Evolutionary conservation across 2,113 vertebrate genomes (phyloP).

Genomic region (Grantiella picta): DNA sequence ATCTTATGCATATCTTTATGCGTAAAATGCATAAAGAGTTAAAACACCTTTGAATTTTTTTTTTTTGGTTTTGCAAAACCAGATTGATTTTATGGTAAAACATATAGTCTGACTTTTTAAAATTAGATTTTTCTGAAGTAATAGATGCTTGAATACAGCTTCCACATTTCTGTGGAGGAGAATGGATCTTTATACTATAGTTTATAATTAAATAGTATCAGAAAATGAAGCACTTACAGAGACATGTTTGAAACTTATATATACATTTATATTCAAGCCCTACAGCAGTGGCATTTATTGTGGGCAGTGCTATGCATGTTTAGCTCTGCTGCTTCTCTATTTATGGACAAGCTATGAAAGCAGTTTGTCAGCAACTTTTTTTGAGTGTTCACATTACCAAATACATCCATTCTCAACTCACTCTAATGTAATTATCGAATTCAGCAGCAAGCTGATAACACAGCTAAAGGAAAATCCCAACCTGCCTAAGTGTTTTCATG

Average conservation of each 20-base stretch:
- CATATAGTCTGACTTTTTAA: background rate
- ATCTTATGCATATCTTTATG: too few relatives aligned
- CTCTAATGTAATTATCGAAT: background rate
- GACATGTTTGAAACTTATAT: background rate
- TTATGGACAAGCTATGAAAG: constrained; percentile 48
- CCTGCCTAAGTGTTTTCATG: constrained; percentile 40
- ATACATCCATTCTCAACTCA: constrained; percentile 14
- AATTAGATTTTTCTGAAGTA: background rate
- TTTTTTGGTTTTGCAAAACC: background rate
- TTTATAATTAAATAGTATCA: background rate
- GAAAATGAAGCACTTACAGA: background rate
- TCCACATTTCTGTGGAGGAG: background rate
- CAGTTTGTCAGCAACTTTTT: constrained; percentile 37
- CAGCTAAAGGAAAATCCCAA: constrained; percentile 35
- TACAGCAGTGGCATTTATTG: background rate
- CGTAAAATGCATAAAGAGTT: background rate
- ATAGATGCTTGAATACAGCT: background rate
- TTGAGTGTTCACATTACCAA: constrained; percentile 28
- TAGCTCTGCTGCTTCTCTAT: constrained; percentile 20
- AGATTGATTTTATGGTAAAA: background rate
- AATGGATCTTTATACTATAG: background rate
- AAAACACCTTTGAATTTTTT: background rate
- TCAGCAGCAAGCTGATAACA: background rate
- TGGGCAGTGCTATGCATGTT: background rate
- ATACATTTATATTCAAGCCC: background rate